Evolutionary conservation across 2,797 vertebrate genomes (phyloP), one percentile per base, ranked within the genome.

Genomic region (Hephaestus fuliginosus): DNA sequence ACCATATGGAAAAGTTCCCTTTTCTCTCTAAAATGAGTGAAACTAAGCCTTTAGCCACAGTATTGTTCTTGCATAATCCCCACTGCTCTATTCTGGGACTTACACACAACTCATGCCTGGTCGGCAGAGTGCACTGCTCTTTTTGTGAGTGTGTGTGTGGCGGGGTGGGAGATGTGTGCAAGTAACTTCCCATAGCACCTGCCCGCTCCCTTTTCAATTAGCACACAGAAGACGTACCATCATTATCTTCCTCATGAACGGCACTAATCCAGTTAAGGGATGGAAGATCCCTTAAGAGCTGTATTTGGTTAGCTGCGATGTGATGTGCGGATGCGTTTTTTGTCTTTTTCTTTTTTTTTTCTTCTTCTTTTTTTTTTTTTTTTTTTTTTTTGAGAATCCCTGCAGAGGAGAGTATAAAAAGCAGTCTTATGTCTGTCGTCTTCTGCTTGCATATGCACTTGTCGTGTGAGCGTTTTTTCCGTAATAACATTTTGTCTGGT

Each of bases 41-140:
- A 89, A 83, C 90, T 82, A 89, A 92, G 80, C 86, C 77, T 91
- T 92, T 92, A 76, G 80, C 85, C 49, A 28, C 83, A 69, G 85
- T 56, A 74, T 88, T 90, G 83, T 91, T 87, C 84, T 93, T 88
- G 70, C 79, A 55, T 90, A 88, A 92, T 90, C 86, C 86, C 82
- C 33, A 43, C 74, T 70, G 85, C 77, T 90, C 83, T 76, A 78
- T 88, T 86, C 89, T 83, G 78, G 87, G 87, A 81, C 49, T 79
- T 56, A 10, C 69, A 83, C 74, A 71, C 73, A 73, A 36, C 61
- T 72, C 63, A 25, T 17, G 82, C 63, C 74, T 68, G 76, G 51
- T 86, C 53, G 44, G 33, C 77, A 71, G 81, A 80, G 62, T 44
- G 60, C n/a, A 5, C 56, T 6, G 62, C 76, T 82, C 72, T 67